These are phyloP conservation scores for Metridium senile DNA, from an alignment of 92 coral and sea anemone genomes.

Conservation along the genomic window DNA sequence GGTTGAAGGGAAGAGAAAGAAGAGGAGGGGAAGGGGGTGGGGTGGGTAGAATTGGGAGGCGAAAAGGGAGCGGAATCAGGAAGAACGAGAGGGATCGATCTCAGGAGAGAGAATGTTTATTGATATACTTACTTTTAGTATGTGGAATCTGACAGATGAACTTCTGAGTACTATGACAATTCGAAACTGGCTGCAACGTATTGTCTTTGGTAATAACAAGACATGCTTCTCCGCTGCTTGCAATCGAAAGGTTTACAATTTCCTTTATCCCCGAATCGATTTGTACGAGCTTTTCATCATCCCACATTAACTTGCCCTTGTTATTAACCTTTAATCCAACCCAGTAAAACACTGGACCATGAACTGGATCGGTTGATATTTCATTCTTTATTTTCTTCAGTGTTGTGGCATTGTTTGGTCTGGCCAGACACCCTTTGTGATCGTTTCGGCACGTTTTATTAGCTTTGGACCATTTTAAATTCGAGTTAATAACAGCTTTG, in stretches of 20 bases:
- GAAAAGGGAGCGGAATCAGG: too few species aligned
- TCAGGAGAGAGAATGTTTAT: too few species aligned
- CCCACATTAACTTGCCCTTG: neutral
- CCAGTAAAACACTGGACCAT: neutral
- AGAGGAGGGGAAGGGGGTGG: too few species aligned
- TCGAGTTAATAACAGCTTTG: neutral
- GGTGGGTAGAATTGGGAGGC: too few species aligned
- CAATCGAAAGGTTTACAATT: neutral
- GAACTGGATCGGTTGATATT: neutral
- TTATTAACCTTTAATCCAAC: neutral
- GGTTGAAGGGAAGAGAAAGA: too few species aligned
- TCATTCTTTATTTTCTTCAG: neutral
- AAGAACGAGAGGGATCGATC: too few species aligned
- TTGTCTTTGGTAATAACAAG: neutral
- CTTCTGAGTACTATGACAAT: neutral
- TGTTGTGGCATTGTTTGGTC: neutral
- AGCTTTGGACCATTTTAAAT: neutral
- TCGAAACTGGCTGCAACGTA: neutral
- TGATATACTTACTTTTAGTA: neutral
- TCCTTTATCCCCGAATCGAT: neutral
- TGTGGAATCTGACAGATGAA: slow-evolving; percentile 1
- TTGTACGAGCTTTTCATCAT: neutral
- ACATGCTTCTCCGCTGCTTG: neutral
- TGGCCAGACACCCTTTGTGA: neutral
- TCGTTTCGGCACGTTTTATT: neutral